These are phyloP conservation scores for Drosophila mayaguana DNA, from an alignment of 2,888 invertebrate species.

Conservation along the genomic window DNA sequence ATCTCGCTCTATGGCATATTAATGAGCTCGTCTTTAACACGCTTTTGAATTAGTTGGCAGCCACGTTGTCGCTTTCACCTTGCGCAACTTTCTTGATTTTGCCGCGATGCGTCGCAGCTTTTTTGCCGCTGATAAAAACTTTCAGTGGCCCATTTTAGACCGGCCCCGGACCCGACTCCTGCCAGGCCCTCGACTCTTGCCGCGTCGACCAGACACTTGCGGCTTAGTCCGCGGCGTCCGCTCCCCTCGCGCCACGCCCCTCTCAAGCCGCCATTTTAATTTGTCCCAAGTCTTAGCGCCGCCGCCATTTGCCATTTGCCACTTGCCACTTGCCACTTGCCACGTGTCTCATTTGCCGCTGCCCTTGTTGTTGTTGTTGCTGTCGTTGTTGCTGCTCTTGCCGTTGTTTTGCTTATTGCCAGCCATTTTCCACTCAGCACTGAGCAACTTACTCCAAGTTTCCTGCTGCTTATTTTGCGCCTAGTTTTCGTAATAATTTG, in stretches of 20 bases:
- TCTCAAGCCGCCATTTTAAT: slow-evolving; percentile 69
- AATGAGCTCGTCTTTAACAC: slow-evolving; percentile 79
- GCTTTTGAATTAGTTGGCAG: slow-evolving; percentile 78
- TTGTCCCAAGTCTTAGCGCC: slow-evolving; percentile 64
- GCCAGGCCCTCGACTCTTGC: not conserved
- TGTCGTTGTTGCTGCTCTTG: not conserved
- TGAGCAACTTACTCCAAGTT: slow-evolving; percentile 30
- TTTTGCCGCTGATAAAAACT: slow-evolving; percentile 52
- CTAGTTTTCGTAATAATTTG: slow-evolving; percentile 80
- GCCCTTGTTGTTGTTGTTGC: not conserved
- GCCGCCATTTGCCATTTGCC: not conserved
- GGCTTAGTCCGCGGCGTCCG: slow-evolving; percentile 28
- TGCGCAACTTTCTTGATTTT: slow-evolving; percentile 61
- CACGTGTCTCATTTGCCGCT: slow-evolving; percentile 21
- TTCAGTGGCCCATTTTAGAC: slow-evolving; percentile 29
- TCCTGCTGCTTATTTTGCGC: slow-evolving; percentile 63
- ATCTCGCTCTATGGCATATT: slow-evolving; percentile 61
- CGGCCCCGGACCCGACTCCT: not conserved
- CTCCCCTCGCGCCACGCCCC: not conserved
- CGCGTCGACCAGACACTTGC: slow-evolving; percentile 49
- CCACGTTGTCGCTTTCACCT: slow-evolving; percentile 68
- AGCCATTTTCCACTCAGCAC: slow-evolving; percentile 30
- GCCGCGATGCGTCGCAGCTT: slow-evolving; percentile 40
- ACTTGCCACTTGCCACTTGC: slow-evolving; percentile 24
- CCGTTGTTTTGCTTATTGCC: slow-evolving; percentile 37